Evolutionary conservation across 2,888 invertebrate genomes (phyloP).

Genomic region (Nezara viridula): DNA sequence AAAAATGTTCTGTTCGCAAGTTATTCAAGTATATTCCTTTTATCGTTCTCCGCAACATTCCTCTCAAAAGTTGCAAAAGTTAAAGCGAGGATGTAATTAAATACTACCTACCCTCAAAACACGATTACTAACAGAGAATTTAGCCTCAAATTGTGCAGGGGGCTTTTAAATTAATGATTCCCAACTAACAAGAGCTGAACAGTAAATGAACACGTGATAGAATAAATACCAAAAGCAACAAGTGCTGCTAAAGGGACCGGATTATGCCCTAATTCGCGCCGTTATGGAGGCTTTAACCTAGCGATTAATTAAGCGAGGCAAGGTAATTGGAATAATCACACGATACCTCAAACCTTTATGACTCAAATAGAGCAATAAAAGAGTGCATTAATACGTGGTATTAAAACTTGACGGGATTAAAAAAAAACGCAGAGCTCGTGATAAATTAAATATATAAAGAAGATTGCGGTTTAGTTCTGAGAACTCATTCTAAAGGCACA

Average conservation of each 20-base stretch:
- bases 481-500: too few species aligned
- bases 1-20: too few species aligned
- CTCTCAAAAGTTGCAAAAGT: too few species aligned
- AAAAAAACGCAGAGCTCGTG: too few species aligned
- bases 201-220: conserved; percentile 19
- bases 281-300: background rate
- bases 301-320: background rate
- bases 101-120: background rate
- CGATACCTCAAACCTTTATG: background rate
- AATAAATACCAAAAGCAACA: conserved; percentile 27
- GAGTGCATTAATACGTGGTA: too few species aligned
- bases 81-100: too few species aligned
- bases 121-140: background rate
- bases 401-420: too few species aligned
- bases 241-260: background rate
- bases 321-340: background rate
- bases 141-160: background rate
- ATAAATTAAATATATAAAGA: too few species aligned
- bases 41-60: too few species aligned
- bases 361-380: background rate
- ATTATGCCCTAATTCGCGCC: background rate
- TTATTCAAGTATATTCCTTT: too few species aligned
- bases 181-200: background rate
- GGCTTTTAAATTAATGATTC: background rate
- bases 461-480: too few species aligned